Conservation (phyloP, 2,888 invertebrate species). For the Drymonia ruficornis region DNA sequence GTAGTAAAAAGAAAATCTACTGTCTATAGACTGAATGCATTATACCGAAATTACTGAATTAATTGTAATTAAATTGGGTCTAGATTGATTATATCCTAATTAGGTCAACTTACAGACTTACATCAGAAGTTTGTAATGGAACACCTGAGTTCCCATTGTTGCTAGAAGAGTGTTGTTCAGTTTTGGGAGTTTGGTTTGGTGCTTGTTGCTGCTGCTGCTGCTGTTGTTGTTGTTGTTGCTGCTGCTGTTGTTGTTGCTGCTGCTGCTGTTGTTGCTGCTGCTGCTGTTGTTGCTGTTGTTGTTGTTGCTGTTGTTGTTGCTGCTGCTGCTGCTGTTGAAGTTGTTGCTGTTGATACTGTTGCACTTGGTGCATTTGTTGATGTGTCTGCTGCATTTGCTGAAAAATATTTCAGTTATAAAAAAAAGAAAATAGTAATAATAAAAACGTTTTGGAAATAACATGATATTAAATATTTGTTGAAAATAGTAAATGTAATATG, state of each 20-base stretch:
- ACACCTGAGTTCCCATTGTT: constrained; percentile 71
- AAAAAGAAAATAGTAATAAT: too few relatives aligned
- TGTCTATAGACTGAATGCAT: too few relatives aligned
- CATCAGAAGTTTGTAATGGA: constrained; percentile 73
- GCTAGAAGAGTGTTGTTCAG: constrained; percentile 79
- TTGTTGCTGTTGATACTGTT: constrained; percentile 70
- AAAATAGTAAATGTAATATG: neutral
- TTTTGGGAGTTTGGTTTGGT: constrained; percentile 61
- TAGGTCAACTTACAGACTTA: constrained; percentile 44
- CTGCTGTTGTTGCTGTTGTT: constrained; percentile 63
- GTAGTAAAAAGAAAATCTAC: too few relatives aligned
- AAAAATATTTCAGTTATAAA: constrained; percentile 6
- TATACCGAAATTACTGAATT: neutral
- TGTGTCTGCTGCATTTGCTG: constrained; percentile 63
- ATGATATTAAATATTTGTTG: too few relatives aligned
- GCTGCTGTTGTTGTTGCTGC: constrained; percentile 61
- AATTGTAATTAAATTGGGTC: neutral
- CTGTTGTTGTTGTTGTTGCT: constrained; percentile 62
- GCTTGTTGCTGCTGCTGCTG: constrained; percentile 52
- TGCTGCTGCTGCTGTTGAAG: constrained; percentile 71
- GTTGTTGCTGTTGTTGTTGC: constrained; percentile 59
- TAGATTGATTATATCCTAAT: too few relatives aligned
- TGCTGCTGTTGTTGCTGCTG: constrained; percentile 61
- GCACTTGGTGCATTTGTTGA: constrained; percentile 64
- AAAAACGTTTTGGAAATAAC: too few relatives aligned